A percentile compares a stretch with the other conserved stretches of the same genome.
These are phyloP conservation scores for Pitangus sulphuratus DNA, from an alignment of 2,797 vertebrate genomes.

Conservation along the genomic window DNA sequence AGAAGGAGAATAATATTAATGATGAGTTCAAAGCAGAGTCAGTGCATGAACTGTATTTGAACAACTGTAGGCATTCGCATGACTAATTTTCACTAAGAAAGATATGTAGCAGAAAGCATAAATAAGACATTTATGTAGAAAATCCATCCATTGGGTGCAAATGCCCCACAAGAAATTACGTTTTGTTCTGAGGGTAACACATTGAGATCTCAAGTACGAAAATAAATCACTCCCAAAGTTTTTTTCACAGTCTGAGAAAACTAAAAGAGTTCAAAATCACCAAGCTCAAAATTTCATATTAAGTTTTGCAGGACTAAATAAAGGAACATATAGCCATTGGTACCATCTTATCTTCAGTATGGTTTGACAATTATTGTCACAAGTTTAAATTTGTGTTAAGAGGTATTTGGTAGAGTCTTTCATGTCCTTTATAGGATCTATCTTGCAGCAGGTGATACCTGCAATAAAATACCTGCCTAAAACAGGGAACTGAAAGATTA, in stretches of 20 bases:
- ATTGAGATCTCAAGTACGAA: not conserved
- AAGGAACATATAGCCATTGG: not conserved
- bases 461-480: not conserved
- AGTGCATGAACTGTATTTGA: not conserved
- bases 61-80: not conserved
- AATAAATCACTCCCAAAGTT: not conserved
- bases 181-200: not conserved
- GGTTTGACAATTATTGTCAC: not conserved
- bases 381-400: not conserved
- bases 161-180: not conserved
- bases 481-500: not conserved
- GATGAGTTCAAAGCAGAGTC: not conserved
- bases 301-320: not conserved
- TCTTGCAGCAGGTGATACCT: not conserved
- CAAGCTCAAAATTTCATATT: not conserved
- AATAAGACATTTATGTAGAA: fast-evolving
- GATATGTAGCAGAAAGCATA: fast-evolving
- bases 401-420: not conserved
- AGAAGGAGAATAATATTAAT: not conserved
- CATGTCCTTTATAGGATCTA: not conserved
- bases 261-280: not conserved
- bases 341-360: not conserved
- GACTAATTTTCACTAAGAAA: not conserved
- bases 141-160: not conserved
- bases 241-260: not conserved